Evolutionary conservation across 2,888 invertebrate genomes (phyloP).

Genomic region (Halictus quadricinctus): DNA sequence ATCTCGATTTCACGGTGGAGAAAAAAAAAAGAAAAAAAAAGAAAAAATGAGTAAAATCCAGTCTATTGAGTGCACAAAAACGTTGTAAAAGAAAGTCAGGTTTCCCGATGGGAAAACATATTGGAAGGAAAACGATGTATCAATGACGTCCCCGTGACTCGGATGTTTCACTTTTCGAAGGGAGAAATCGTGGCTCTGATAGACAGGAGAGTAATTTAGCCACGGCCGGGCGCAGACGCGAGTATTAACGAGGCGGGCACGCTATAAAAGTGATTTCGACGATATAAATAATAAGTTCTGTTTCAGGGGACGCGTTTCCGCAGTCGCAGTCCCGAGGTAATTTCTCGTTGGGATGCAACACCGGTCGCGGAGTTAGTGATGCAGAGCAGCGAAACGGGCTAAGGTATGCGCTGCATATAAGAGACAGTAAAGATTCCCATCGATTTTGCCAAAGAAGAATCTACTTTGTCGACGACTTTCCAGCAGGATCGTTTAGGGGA

Average conservation of each 20-base stretch:
- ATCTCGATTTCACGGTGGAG: background rate
- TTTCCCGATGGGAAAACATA: background rate
- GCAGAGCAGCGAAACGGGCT: slow-evolving; percentile 26
- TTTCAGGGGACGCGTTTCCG: background rate
- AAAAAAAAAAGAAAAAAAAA: background rate
- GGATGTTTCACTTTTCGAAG: background rate
- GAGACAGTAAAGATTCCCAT: slow-evolving; percentile 11
- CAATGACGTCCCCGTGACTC: slow-evolving; percentile 16
- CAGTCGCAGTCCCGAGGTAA: background rate
- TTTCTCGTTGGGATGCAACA: slow-evolving; percentile 43
- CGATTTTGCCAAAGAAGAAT: slow-evolving; percentile 17
- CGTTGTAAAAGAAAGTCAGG: background rate
- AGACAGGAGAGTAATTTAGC: background rate
- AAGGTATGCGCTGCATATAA: slow-evolving; percentile 8
- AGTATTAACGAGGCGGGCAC: background rate
- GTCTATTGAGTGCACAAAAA: background rate
- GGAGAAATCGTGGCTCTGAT: background rate
- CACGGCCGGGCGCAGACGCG: background rate
- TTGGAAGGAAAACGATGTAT: slow-evolving; percentile 11
- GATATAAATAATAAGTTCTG: slow-evolving; percentile 26
- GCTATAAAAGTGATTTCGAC: background rate
- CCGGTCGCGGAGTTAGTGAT: slow-evolving; percentile 31
- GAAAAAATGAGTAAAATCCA: background rate
- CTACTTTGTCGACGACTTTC: background rate
- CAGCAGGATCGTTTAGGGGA: background rate